Percentiles rank a stretch among this genome's conserved stretches.
Evolutionary conservation across 2,888 invertebrate species (phyloP).

Genomic region (Plagodis pulveraria): DNA sequence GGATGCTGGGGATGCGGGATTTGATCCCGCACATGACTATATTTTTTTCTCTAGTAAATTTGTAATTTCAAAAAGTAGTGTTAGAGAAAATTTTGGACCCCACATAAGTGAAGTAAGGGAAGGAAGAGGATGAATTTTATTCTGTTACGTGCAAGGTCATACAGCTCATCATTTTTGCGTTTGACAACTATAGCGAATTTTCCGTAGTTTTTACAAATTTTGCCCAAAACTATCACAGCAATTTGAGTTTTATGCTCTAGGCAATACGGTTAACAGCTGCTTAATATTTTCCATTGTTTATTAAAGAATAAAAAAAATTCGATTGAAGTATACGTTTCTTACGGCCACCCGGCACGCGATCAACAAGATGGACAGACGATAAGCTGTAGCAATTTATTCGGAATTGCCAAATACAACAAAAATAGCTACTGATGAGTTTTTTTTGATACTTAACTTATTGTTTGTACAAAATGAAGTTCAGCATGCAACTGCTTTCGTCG

Average conservation of each 20-base stretch:
- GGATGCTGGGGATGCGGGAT: too few relatives aligned
- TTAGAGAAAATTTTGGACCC: too few relatives aligned
- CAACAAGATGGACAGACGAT: slow-evolving; percentile 22
- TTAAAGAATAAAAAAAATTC: slow-evolving; percentile 13
- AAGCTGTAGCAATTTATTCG: slow-evolving; percentile 21
- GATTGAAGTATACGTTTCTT: slow-evolving; percentile 20
- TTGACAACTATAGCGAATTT: slow-evolving; percentile 7
- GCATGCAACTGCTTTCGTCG: too few relatives aligned
- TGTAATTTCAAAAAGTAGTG: too few relatives aligned
- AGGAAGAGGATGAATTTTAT: too few relatives aligned
- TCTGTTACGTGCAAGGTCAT: background rate
- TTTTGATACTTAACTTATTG: too few relatives aligned
- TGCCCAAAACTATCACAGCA: background rate
- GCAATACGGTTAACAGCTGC: background rate
- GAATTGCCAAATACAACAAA: slow-evolving; percentile 23
- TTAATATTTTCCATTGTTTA: slow-evolving; percentile 8
- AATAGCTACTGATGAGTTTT: background rate
- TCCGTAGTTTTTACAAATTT: slow-evolving; percentile 1
- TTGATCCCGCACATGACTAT: too few relatives aligned
- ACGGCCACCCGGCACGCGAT: slow-evolving; percentile 21
- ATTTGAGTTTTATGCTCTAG: slow-evolving; percentile 14
- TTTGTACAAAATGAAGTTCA: too few relatives aligned
- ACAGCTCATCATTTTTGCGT: background rate
- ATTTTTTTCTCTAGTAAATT: too few relatives aligned
- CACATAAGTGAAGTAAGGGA: too few relatives aligned